Evolutionary conservation across 2,797 vertebrate genomes (phyloP).

Genomic region (Ara ararauna): DNA sequence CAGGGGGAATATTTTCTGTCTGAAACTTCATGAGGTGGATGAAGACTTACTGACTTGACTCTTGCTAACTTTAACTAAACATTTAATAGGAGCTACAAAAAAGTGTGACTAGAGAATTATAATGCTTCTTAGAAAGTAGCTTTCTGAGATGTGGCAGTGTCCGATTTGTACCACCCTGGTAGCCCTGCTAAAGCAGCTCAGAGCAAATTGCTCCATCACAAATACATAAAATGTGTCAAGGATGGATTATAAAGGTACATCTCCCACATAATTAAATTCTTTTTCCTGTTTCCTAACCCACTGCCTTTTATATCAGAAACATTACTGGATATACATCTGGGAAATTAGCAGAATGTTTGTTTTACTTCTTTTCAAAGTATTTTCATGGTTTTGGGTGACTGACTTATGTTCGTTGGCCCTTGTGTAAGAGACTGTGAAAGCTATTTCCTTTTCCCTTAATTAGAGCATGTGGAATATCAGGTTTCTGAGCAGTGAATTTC

Average conservation of each 20-base stretch:
- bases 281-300: background rate
- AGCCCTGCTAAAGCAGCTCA: background rate
- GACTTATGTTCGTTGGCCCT: conserved; percentile 40
- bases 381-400: conserved; percentile 44
- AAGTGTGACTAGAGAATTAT: background rate
- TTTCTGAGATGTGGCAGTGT: background rate
- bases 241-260: background rate
- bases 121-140: background rate
- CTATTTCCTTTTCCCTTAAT: conserved; percentile 63
- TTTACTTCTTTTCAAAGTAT: conserved; percentile 49
- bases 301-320: background rate
- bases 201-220: background rate
- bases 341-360: conserved; percentile 36
- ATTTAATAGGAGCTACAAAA: background rate
- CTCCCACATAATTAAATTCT: background rate
- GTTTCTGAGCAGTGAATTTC: conserved; percentile 48
- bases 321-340: background rate
- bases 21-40: background rate
- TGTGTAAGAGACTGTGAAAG: conserved; percentile 31
- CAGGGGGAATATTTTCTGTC: background rate
- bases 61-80: background rate
- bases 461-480: conserved; percentile 6
- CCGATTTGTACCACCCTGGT: background rate
- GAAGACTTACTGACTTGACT: background rate
- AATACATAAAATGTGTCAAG: background rate